Percentiles rank a stretch among this genome's conserved stretches.
These are phyloP conservation scores for Oreotragus oreotragus DNA, from an alignment of 2,113 vertebrate species.

Conservation along the genomic window DNA sequence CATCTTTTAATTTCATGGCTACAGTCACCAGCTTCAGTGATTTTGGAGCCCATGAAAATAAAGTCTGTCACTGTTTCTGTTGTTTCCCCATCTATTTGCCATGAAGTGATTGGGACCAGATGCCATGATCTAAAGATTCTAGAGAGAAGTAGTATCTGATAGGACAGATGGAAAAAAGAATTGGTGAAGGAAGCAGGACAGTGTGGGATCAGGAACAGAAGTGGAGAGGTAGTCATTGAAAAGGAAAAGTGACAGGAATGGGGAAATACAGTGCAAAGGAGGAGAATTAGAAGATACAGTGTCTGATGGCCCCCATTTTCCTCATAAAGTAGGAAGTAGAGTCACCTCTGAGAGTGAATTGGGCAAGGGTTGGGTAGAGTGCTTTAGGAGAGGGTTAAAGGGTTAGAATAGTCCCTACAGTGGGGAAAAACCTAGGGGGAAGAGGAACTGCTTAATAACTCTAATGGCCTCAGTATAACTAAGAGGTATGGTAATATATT, in stretches of 20 bases:
- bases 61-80: not conserved
- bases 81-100: not conserved
- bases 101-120: not conserved
- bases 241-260: not conserved
- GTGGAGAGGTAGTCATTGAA: not conserved
- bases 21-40: not conserved
- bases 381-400: not conserved
- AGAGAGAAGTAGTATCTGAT: not conserved
- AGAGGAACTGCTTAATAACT: not conserved
- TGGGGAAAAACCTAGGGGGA: not conserved
- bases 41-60: not conserved
- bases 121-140: not conserved
- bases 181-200: not conserved
- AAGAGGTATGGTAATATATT: not conserved
- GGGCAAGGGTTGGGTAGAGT: not conserved
- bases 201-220: not conserved
- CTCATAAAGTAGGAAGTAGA: not conserved
- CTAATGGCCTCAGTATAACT: not conserved
- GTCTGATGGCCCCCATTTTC: not conserved
- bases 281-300: not conserved
- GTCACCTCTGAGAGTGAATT: not conserved
- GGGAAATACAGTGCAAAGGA: not conserved
- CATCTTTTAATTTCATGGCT: not conserved
- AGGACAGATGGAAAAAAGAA: not conserved
- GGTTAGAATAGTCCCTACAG: not conserved